Percentiles rank a stretch among this genome's conserved stretches.
phyloP scores from a whole-genome alignment of 2,888 invertebrate genomes.

The Limnephilus rhombicus region DNA sequence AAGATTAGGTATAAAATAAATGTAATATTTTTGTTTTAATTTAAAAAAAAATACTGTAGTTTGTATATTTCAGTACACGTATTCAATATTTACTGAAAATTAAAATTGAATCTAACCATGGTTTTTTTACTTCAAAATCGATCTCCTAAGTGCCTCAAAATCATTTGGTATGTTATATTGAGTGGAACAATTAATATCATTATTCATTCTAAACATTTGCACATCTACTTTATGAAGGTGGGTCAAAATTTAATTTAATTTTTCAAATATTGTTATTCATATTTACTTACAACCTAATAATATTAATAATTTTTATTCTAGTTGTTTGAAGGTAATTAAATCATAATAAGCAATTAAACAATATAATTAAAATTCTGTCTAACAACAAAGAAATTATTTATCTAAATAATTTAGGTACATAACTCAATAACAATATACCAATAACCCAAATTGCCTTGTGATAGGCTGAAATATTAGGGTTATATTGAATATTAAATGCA shows the following conservation, averaged over 20 bases:
- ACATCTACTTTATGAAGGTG: constrained; percentile 30
- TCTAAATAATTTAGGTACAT: too few species aligned
- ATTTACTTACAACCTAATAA: constrained; percentile 13
- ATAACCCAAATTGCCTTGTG: too few species aligned
- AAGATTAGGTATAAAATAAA: background rate
- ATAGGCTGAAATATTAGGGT: too few species aligned
- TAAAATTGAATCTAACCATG: background rate
- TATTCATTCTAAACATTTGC: constrained; percentile 38
- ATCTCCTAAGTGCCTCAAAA: constrained; percentile 22
- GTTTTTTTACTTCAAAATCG: background rate
- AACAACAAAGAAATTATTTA: too few species aligned
- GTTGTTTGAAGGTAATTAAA: background rate
- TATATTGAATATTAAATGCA: too few species aligned
- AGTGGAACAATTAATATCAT: constrained; percentile 18
- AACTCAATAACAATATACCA: too few species aligned
- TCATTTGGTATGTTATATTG: background rate
- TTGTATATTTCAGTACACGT: background rate
- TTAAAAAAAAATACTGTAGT: background rate
- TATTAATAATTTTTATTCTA: background rate
- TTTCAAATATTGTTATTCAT: background rate
- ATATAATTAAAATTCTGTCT: background rate
- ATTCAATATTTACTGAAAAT: background rate
- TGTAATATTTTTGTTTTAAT: background rate
- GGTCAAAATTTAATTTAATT: background rate
- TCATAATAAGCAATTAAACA: background rate